Conservation (phyloP, 1,140 invertebrate species). For the Trichomalopsis sarcophagae region DNA sequence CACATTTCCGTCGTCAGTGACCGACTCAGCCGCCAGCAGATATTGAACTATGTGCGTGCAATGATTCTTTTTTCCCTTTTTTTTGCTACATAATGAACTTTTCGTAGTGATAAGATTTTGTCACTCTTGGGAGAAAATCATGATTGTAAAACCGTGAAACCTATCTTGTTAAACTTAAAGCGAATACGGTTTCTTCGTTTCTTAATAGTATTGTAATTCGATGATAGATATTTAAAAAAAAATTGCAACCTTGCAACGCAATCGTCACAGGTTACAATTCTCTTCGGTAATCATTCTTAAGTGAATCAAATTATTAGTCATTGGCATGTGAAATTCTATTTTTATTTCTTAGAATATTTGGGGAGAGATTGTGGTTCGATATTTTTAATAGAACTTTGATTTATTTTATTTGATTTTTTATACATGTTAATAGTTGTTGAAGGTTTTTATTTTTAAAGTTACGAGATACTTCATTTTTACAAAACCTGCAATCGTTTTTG, state of each 20-base stretch:
- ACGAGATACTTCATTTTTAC: background rate
- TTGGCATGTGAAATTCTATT: slow-evolving; percentile 10
- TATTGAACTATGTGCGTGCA: slow-evolving; percentile 39
- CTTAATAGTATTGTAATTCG: slow-evolving; percentile 51
- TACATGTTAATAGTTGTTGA: background rate
- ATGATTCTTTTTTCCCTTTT: slow-evolving; percentile 11
- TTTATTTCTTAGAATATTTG: slow-evolving; percentile 10
- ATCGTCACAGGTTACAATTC: slow-evolving; percentile 38
- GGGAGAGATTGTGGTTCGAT: slow-evolving; percentile 16
- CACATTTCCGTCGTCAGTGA: slow-evolving; percentile 32
- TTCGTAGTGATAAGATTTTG: slow-evolving; percentile 40
- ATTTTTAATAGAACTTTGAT: background rate
- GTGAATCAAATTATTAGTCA: background rate
- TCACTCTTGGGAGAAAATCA: slow-evolving; percentile 27
- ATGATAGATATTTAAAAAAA: slow-evolving; percentile 52
- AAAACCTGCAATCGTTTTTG: background rate
- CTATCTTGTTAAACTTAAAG: slow-evolving; percentile 40
- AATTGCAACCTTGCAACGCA: slow-evolving; percentile 43
- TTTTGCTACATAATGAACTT: slow-evolving; percentile 35
- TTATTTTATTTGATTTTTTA: slow-evolving; percentile 10
- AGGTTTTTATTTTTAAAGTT: background rate
- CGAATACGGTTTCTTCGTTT: slow-evolving; percentile 38
- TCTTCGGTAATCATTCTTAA: slow-evolving; percentile 39
- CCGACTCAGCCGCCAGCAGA: slow-evolving; percentile 26
- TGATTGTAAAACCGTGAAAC: slow-evolving; percentile 31